phyloP scores from a whole-genome alignment of 2,797 vertebrate species.

The Enteromius radiatus region DNA sequence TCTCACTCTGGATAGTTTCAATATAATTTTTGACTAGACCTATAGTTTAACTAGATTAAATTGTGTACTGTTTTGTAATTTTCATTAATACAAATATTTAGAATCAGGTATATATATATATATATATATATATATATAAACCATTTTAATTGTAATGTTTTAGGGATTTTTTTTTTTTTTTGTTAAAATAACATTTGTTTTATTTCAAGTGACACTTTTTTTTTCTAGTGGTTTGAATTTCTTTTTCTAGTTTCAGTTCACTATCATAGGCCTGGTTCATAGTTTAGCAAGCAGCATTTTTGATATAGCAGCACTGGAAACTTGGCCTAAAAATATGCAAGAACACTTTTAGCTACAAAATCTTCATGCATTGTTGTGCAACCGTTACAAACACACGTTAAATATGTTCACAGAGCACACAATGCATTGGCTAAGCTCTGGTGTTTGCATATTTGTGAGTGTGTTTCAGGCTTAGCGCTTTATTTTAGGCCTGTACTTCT shows the following conservation, averaged over 20 bases:
- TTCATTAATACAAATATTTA: no score
- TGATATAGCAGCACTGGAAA: not conserved
- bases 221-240: not conserved
- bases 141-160: no score
- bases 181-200: no score
- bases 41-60: no score
- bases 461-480: not conserved
- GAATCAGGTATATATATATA: no score
- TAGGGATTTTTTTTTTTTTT: no score
- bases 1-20: no score
- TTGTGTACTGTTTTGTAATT: no score
- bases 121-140: no score
- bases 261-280: not conserved
- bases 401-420: not conserved
- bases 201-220: not conserved
- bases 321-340: not conserved
- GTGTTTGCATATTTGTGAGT: not conserved
- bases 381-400: not conserved
- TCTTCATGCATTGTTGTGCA: not conserved
- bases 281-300: not conserved
- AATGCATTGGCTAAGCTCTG: conserved; percentile 5
- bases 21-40: no score
- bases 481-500: conserved; percentile 4
- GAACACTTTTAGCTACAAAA: not conserved
- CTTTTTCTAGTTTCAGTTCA: not conserved